Percentiles rank a stretch among this genome's conserved stretches.
Evolutionary conservation across 2,888 invertebrate species (phyloP).

Genomic region (Hesperia comma): DNA sequence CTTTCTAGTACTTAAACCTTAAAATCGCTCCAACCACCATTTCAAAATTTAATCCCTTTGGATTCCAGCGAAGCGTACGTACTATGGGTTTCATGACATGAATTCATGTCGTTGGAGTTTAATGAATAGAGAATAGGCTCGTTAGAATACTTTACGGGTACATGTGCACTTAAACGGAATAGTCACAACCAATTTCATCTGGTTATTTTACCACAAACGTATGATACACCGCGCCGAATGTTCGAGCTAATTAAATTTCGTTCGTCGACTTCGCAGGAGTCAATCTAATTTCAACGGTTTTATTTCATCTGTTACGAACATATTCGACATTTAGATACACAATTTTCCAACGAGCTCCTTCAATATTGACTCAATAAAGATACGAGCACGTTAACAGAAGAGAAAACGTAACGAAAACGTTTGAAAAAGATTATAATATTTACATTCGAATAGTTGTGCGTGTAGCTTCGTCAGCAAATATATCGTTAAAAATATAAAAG

Average conservation of each 20-base stretch:
- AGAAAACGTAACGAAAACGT: not conserved
- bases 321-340: conserved; percentile 22
- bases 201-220: not conserved
- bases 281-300: conserved; percentile 55
- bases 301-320: conserved; percentile 45
- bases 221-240: conserved; percentile 1
- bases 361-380: conserved; percentile 48
- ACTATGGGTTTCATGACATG: no score
- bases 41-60: no score
- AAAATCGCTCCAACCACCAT: no score
- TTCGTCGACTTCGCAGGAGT: conserved; percentile 45
- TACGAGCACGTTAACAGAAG: conserved; percentile 38
- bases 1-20: no score
- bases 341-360: conserved; percentile 11
- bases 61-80: no score
- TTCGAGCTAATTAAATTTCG: conserved; percentile 54
- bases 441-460: not conserved
- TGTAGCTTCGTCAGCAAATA: not conserved
- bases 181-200: not conserved
- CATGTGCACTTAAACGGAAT: not conserved
- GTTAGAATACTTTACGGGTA: no score
- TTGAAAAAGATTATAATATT: not conserved
- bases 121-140: no score
- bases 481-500: no score
- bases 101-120: no score